Evolutionary conservation across 2,888 invertebrate genomes (phyloP).

Genomic region (Galeruca laticollis): DNA sequence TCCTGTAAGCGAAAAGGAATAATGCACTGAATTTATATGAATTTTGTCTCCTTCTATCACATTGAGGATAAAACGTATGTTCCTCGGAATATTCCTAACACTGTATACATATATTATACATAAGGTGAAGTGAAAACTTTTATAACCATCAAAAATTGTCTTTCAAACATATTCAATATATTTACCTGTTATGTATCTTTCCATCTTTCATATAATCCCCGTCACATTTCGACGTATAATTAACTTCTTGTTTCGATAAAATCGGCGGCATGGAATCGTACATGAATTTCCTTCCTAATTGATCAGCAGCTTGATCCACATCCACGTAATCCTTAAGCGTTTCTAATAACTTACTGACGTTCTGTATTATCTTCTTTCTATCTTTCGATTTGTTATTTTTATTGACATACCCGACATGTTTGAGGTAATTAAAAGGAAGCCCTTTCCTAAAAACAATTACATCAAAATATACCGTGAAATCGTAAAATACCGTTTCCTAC

Average conservation of each 20-base stretch:
- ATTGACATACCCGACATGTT: conserved; percentile 79
- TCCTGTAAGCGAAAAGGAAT: no score
- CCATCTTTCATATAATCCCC: conserved; percentile 78
- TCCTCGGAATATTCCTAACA: no score
- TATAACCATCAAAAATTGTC: no score
- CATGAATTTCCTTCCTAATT: conserved; percentile 86
- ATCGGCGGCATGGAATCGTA: conserved; percentile 91
- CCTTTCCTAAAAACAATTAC: conserved; percentile 67
- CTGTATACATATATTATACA: no score
- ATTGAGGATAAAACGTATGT: no score
- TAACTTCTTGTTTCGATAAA: conserved; percentile 75
- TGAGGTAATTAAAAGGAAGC: conserved; percentile 83
- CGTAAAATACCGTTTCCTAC: conserved; percentile 37
- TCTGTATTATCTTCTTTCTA: conserved; percentile 67
- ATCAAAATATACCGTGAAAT: conserved; percentile 13
- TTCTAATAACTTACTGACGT: conserved; percentile 71
- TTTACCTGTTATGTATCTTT: conserved; percentile 69
- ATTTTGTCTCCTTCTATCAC: no score
- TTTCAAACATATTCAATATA: conserved; percentile 13
- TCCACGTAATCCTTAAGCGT: conserved; percentile 74
- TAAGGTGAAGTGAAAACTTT: no score
- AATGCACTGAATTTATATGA: no score
- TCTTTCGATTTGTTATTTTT: conserved; percentile 68
- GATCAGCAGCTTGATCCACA: conserved; percentile 86
- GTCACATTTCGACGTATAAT: conserved; percentile 79